Evolutionary conservation across 37 sponge, comb jelly and placozoan species (phyloP), one percentile per base, ranked within the genome.

Genomic region (Agelas oroides): DNA sequence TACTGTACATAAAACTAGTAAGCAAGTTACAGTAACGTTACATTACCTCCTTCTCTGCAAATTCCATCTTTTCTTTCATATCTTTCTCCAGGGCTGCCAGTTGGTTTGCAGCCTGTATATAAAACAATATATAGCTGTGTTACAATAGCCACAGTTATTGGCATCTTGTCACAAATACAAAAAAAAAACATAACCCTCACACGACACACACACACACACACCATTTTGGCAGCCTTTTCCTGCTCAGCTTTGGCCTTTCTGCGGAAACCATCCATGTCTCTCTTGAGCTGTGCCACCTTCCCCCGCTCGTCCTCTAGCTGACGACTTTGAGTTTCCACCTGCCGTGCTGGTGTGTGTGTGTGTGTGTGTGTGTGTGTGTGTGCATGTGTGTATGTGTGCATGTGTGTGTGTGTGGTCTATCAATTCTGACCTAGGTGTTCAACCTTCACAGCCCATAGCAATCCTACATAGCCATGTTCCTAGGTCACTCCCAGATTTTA

Each of bases 61-160:
- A 34, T 0, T 40, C 73, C 73, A 89, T 78, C 65, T 88, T 85
- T 27, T 85, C 83, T 37, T 71, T 71, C 86, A 80, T 76, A 36
- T 93, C 86, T 41, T 85, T 85, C 62, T 93, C 62, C 72, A 93
- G 41, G 2, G 86, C 73, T 57, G 55, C 89, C 28, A 69, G 58
- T 37, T 82, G 86, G 21, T 38, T 83, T 67, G 71, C 54, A 41
- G 89, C 89, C 91, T 90, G 46, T 1, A 46, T 46, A 46, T 8
- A 46, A 8, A 46, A 46, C 8, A 46, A 46, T 46, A 46, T 8
- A 46, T 8, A 12, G 46, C n/a, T 46, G 46, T 46, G 46, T 46
- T 46, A 46, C 8, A 46, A 46, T 46, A 46, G 46, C 8, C 46
- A 46, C 46, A 46, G 46, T 46, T n/a, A n/a, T n/a, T n/a, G n/a